Percentiles rank a stretch among this genome's conserved stretches.
Conservation (phyloP, 2,888 invertebrate species). For the Macrophya annulata region DNA sequence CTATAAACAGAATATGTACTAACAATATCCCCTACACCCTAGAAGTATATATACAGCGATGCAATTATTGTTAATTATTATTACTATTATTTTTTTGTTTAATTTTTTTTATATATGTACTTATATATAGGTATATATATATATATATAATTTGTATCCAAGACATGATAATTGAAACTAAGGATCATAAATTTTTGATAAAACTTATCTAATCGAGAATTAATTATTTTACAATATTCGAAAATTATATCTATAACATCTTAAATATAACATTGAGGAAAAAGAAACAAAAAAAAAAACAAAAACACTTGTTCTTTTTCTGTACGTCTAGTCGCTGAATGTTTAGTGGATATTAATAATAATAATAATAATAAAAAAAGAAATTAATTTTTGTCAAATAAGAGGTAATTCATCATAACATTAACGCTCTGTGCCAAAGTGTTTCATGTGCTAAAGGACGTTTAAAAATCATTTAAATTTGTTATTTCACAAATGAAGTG, state of each 20-base stretch:
- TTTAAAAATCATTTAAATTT: not conserved
- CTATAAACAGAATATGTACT: conserved; percentile 30
- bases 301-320: not conserved
- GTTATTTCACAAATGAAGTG: not conserved
- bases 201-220: not conserved
- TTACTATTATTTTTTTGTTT: not conserved
- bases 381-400: not conserved
- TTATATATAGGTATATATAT: not conserved
- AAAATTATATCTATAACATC: not conserved
- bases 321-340: not conserved
- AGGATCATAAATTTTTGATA: not conserved
- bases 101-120: not conserved
- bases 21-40: conserved; percentile 42
- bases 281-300: not conserved
- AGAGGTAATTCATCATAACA: not conserved
- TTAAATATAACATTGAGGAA: not conserved
- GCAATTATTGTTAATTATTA: conserved; percentile 32
- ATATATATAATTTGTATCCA: conserved; percentile 10
- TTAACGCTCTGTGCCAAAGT: not conserved
- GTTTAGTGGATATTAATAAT: not conserved
- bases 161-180: not conserved
- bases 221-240: conserved; percentile 4
- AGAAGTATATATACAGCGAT: conserved; percentile 36
- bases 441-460: not conserved
- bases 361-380: not conserved